These are phyloP conservation scores for Phymorhynchus buccinoides DNA, from an alignment of 1,140 invertebrate genomes.

Conservation along the genomic window DNA sequence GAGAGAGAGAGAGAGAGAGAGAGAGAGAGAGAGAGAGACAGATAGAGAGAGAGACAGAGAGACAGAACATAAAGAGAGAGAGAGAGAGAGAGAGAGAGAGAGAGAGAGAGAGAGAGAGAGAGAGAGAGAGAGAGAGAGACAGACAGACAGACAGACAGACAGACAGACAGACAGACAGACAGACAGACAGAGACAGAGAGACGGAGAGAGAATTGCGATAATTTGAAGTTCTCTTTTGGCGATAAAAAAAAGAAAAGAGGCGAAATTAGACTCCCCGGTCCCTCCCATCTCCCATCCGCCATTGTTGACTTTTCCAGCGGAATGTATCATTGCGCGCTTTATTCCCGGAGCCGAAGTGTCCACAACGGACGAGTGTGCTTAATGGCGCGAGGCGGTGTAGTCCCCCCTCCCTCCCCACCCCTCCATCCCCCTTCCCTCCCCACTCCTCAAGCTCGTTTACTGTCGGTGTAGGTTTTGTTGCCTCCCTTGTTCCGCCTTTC, in stretches of 20 bases:
- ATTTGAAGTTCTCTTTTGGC: conserved; percentile 34
- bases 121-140: no score
- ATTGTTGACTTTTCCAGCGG: conserved; percentile 39
- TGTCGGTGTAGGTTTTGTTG: conserved; percentile 28
- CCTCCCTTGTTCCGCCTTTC: background rate
- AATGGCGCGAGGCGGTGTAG: conserved; percentile 16
- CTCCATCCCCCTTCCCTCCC: no score
- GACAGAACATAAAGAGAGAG: background rate
- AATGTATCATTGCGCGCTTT: conserved; percentile 41
- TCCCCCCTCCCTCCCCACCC: no score
- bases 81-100: background rate
- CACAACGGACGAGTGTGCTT: conserved; percentile 5
- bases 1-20: no score
- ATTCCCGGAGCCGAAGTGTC: conserved; percentile 22
- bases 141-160: no score
- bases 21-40: no score
- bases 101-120: background rate
- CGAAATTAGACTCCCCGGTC: conserved; percentile 38
- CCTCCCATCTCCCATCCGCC: conserved; percentile 30
- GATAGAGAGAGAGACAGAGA: no score
- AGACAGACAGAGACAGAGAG: background rate
- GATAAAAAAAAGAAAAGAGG: no score
- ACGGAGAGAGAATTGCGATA: background rate
- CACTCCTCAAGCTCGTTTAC: conserved; percentile 24
- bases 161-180: no score